These are phyloP conservation scores for Zaprionus davidi DNA, from an alignment of 1,140 invertebrate genomes.

Conservation along the genomic window DNA sequence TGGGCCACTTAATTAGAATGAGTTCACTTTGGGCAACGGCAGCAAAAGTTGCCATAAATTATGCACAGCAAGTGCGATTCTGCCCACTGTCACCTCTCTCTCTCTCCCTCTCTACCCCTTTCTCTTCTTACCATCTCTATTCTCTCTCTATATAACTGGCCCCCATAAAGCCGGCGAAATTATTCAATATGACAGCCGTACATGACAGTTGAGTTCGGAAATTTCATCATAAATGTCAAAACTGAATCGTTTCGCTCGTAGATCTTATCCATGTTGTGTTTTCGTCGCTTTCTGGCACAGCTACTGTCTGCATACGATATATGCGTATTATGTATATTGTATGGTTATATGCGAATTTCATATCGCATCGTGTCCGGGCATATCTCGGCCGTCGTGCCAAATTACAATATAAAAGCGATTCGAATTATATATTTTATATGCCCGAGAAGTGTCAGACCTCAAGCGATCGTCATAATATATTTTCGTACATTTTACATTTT, in stretches of 20 bases:
- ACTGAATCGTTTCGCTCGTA: slow-evolving; percentile 69
- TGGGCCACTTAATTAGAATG: slow-evolving; percentile 76
- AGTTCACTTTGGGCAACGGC: slow-evolving; percentile 61
- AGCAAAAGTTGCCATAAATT: slow-evolving; percentile 63
- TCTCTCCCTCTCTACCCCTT: background rate
- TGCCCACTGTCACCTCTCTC: background rate
- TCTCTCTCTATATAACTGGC: background rate
- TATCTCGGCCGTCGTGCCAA: slow-evolving; percentile 52
- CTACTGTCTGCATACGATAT: slow-evolving; percentile 16
- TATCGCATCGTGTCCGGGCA: slow-evolving; percentile 1
- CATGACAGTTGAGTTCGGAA: slow-evolving; percentile 81
- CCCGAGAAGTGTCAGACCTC: slow-evolving; percentile 54
- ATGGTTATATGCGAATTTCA: too few species aligned
- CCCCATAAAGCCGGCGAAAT: slow-evolving; percentile 63
- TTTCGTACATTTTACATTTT: slow-evolving; percentile 50
- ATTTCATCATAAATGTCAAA: slow-evolving; percentile 83
- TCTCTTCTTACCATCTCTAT: background rate
- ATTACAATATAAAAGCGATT: slow-evolving; percentile 59
- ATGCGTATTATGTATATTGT: background rate
- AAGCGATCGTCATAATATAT: slow-evolving; percentile 53
- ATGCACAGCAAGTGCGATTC: slow-evolving; percentile 69
- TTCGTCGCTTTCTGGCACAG: slow-evolving; percentile 26
- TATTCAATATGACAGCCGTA: slow-evolving; percentile 80
- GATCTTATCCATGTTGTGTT: slow-evolving; percentile 72
- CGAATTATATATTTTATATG: slow-evolving; percentile 58